Conservation (phyloP, 2,113 vertebrate genomes). For the Ciconia stormi region DNA sequence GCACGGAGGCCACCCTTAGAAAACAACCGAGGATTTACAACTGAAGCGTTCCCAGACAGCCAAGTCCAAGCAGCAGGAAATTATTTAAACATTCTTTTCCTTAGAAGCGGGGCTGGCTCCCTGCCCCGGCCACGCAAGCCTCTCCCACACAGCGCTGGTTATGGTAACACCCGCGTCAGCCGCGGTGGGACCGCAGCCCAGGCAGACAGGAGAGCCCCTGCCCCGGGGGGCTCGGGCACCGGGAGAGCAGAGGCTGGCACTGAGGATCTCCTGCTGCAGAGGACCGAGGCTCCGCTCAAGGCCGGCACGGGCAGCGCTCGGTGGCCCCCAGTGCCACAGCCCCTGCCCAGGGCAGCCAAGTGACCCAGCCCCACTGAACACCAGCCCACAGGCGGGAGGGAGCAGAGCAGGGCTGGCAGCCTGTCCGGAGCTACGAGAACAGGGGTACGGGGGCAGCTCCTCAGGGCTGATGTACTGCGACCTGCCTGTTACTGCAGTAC, state of each 20-base stretch:
- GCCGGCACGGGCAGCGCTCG: fast-evolving
- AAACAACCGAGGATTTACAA: background rate
- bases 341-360: too few species aligned
- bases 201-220: background rate
- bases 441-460: background rate
- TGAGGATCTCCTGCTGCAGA: background rate
- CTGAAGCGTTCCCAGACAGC: background rate
- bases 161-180: fast-evolving
- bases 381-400: fast-evolving
- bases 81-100: background rate
- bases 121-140: background rate
- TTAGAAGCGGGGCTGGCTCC: background rate
- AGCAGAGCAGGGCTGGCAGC: background rate
- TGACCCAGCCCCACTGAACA: background rate
- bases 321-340: background rate
- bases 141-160: fast-evolving
- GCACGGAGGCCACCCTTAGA: background rate
- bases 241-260: too few species aligned
- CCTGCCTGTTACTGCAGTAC: background rate
- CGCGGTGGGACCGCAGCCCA: fast-evolving
- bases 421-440: background rate
- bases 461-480: background rate
- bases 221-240: too few species aligned
- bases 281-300: background rate
- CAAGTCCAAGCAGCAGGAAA: background rate